Percentiles rank a stretch among this genome's conserved stretches.
Evolutionary conservation across 2,113 vertebrate species (phyloP).

Genomic region (Lichenostomus cassidix): DNA sequence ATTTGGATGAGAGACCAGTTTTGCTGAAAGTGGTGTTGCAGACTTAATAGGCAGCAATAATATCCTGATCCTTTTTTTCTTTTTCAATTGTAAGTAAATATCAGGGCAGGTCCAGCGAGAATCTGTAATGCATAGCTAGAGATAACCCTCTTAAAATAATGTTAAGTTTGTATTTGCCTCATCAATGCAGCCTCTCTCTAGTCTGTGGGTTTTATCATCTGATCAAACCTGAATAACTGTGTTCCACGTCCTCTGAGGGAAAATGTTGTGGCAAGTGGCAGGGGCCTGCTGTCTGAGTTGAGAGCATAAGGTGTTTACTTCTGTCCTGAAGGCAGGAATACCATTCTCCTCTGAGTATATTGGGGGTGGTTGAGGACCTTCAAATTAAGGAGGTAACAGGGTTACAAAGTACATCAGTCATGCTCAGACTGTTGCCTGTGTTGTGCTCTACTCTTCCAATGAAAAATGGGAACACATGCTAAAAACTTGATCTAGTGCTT

Average conservation of each 20-base stretch:
- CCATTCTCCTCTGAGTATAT: neutral
- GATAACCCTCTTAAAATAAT: neutral
- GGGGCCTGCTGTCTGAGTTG: neutral
- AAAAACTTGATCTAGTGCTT: neutral
- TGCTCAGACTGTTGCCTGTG: neutral
- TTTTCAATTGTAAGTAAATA: neutral
- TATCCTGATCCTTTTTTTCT: neutral
- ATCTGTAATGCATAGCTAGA: neutral
- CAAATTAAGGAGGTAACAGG: neutral
- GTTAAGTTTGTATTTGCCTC: neutral
- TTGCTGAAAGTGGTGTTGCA: conserved; percentile 14
- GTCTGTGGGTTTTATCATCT: neutral
- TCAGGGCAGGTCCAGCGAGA: neutral
- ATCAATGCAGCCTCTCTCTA: neutral
- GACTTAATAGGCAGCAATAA: neutral
- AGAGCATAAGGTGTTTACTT: neutral
- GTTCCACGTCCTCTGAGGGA: neutral
- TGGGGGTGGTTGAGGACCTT: neutral
- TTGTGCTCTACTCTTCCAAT: neutral
- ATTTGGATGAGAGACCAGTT: conserved; percentile 38
- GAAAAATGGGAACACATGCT: neutral
- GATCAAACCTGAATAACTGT: neutral
- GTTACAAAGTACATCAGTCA: neutral
- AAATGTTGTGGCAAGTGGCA: neutral
- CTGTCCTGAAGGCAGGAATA: neutral